These are phyloP conservation scores for Simalia tracyae DNA, from an alignment of 2,797 vertebrate genomes.

Conservation along the genomic window DNA sequence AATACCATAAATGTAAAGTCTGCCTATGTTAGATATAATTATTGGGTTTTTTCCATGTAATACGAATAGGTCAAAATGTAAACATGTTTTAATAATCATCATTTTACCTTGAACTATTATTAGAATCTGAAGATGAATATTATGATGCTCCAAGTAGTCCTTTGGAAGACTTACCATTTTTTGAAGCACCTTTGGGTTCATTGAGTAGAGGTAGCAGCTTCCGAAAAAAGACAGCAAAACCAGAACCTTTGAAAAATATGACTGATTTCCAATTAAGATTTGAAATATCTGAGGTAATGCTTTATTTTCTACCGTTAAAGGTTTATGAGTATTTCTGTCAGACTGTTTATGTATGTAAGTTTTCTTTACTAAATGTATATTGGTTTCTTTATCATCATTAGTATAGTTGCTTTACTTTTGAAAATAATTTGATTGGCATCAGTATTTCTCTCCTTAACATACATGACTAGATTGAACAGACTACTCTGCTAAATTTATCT, in stretches of 20 bases:
- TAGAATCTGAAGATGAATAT: constrained; percentile 95
- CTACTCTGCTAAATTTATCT: not conserved
- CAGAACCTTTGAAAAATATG: constrained; percentile 87
- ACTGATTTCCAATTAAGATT: constrained; percentile 84
- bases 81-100: constrained; percentile 7
- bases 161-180: constrained; percentile 79
- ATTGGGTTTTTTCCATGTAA: not conserved
- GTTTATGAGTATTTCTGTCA: not conserved
- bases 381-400: not conserved
- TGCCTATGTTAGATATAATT: not conserved
- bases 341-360: not conserved
- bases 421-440: not conserved
- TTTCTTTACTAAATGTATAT: not conserved
- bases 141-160: constrained; percentile 93
- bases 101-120: constrained; percentile 35
- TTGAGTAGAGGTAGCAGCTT: constrained; percentile 59
- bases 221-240: constrained; percentile 74
- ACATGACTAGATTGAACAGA: not conserved
- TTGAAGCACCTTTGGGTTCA: constrained; percentile 73
- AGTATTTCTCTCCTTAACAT: not conserved
- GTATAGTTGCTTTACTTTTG: not conserved
- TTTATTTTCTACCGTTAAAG: not conserved
- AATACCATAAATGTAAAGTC: not conserved
- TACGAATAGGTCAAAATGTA: not conserved
- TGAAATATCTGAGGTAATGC: constrained; percentile 89